phyloP scores from a whole-genome alignment of 2,113 vertebrate genomes.

The Hiodon tergisus region DNA sequence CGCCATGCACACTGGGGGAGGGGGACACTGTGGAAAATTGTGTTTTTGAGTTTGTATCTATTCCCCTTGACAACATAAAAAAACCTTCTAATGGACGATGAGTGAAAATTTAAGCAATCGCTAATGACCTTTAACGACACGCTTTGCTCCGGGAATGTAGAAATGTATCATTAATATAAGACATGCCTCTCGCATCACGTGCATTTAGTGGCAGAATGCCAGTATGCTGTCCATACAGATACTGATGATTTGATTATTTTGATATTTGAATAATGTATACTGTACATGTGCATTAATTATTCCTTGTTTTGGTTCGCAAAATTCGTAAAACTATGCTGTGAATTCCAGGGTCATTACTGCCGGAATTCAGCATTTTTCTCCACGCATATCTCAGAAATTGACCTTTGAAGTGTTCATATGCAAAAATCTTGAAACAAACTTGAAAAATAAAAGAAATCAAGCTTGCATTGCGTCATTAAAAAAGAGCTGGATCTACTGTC shows the following conservation, averaged over 20 bases:
- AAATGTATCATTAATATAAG: conserved; percentile 2
- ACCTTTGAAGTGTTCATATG: not conserved
- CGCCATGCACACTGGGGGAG: not conserved
- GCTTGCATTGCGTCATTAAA: not conserved
- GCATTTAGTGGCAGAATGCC: not conserved
- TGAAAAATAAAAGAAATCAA: not conserved
- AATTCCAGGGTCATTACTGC: not conserved
- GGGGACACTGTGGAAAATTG: not conserved
- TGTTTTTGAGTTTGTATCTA: no score
- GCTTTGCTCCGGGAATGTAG: not conserved
- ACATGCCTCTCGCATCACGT: not conserved
- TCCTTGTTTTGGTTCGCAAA: not conserved
- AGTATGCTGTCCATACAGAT: not conserved
- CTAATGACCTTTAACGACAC: not conserved
- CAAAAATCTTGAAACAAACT: not conserved
- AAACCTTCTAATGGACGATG: no score
- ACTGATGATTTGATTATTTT: not conserved
- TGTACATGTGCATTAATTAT: not conserved
- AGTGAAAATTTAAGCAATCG: not conserved
- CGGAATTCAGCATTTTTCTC: not conserved
- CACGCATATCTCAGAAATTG: not conserved
- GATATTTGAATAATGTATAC: not conserved
- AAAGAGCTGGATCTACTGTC: conserved; percentile 19
- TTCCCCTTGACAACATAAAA: no score
- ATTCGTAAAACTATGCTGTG: not conserved